These are phyloP conservation scores for Carassius carassius DNA, from an alignment of 2,113 vertebrate species.

Conservation along the genomic window DNA sequence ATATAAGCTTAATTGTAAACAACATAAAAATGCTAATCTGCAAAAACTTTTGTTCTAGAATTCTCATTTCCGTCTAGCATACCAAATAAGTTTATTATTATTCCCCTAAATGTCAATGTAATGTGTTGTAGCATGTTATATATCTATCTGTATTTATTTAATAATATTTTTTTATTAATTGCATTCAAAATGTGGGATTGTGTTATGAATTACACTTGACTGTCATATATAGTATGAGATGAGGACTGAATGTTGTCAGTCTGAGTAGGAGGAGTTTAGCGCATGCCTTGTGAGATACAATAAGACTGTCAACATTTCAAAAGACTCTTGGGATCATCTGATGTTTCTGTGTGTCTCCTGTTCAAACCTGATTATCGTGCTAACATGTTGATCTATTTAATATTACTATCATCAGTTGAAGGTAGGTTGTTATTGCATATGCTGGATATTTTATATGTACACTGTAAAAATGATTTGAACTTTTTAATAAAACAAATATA, in stretches of 20 bases:
- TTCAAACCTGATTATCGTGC: not conserved
- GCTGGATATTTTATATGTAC: too few relatives aligned
- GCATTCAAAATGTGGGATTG: too few relatives aligned
- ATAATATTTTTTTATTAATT: too few relatives aligned
- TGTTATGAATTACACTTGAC: too few relatives aligned
- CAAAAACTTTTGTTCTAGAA: not conserved
- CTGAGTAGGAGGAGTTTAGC: conserved; percentile 19
- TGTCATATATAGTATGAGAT: not conserved
- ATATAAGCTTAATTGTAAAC: not conserved
- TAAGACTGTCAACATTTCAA: not conserved
- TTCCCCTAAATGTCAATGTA: not conserved
- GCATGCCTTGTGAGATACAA: not conserved
- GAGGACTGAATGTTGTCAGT: not conserved
- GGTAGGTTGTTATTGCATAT: not conserved
- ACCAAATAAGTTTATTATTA: not conserved
- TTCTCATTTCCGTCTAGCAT: not conserved
- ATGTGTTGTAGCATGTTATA: not conserved
- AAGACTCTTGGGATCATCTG: not conserved
- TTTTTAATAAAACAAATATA: too few relatives aligned
- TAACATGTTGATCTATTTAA: conserved; percentile 16
- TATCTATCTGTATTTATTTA: not conserved
- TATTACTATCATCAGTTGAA: not conserved
- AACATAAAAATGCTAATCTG: not conserved
- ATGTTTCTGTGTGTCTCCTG: not conserved
- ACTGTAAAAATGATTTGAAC: too few relatives aligned